Evolutionary conservation across 2,797 vertebrate species (phyloP), one percentile per base, ranked within the genome.

Genomic region (Gymnoscopelus microlampas): DNA sequence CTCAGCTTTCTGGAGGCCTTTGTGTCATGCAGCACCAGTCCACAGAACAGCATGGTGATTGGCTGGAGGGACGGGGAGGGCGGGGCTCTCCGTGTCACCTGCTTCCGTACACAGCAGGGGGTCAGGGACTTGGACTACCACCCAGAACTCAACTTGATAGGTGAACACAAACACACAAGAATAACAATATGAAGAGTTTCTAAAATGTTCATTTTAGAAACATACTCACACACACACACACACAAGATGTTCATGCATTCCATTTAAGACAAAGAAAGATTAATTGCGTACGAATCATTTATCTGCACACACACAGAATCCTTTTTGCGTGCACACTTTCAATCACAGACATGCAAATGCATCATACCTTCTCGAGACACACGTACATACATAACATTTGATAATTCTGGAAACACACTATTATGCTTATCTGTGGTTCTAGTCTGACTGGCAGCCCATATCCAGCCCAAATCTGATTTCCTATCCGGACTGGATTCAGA

Each of bases 61-160:
- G 88, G 89, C 63, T 95, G 95, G 94, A 92, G 80, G 84, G 92
- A 93, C 66, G 89, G 89, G 74, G 91, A 91, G 55, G 88, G 70
- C 74, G 14, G 75, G 49, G 70, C 32, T 49, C 86, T 95, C 29
- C 84, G 85, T 80, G 73, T 88, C 80, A 81, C 90, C 60, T 80
- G 85, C 26, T 93, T 93, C 85, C 73, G 79, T 56, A 88, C 92
- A 55, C 76, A 89, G 66, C 89, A 82, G 13, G 93, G 96, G 64
- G 86, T 94, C 74, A 91, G 91, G 73, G 93, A 92, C 76, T 80
- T 95, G 74, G 92, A 95, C 88, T 94, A 94, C 78, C 91, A 93
- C 70, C 73, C 70, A 32, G 78, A 35, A 68, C 91, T 96, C 65
- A 93, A 93, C 83, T 90, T 95, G 78, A 95, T 95, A 77, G 94